phyloP scores from a whole-genome alignment of 1,140 invertebrate genomes.

The Trichonephila clavipes region DNA sequence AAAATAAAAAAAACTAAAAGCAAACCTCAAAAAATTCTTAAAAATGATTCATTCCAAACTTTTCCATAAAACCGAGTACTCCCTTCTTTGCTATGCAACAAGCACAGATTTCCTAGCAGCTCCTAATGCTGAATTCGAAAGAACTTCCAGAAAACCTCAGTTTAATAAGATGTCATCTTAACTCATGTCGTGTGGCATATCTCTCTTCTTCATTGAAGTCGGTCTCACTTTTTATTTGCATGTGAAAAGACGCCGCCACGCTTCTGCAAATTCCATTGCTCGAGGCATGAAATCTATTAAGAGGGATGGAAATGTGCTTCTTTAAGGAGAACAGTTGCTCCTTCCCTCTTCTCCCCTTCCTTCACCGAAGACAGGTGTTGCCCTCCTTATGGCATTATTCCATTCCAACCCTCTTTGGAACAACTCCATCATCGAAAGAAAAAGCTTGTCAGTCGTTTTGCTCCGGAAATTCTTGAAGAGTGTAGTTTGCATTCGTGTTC shows the following conservation, averaged over 20 bases:
- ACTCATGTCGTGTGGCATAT: not conserved
- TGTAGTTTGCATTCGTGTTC: slow-evolving; percentile 5
- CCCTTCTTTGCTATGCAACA: not conserved
- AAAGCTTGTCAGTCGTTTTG: not conserved
- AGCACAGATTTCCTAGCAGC: not conserved
- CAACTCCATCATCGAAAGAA: not conserved
- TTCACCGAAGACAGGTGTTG: slow-evolving; percentile 16
- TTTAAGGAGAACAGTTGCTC: not conserved
- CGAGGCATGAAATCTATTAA: slow-evolving; percentile 22
- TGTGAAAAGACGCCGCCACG: not conserved
- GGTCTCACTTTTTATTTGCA: not conserved
- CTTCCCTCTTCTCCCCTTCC: not conserved
- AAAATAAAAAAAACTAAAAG: not conserved
- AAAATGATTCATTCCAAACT: not conserved
- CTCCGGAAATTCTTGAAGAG: not conserved
- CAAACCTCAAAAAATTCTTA: not conserved
- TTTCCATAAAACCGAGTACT: slow-evolving; percentile 1
- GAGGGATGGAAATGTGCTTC: not conserved
- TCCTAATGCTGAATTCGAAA: not conserved
- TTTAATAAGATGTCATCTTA: slow-evolving; percentile 41
- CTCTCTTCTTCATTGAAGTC: not conserved
- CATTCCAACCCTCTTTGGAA: not conserved
- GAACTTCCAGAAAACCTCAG: not conserved
- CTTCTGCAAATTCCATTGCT: slow-evolving; percentile 16
- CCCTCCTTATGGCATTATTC: not conserved